Evolutionary conservation across 2,797 vertebrate species (phyloP), one percentile per base, ranked within the genome.

Genomic region (Sebastes umbrosus): DNA sequence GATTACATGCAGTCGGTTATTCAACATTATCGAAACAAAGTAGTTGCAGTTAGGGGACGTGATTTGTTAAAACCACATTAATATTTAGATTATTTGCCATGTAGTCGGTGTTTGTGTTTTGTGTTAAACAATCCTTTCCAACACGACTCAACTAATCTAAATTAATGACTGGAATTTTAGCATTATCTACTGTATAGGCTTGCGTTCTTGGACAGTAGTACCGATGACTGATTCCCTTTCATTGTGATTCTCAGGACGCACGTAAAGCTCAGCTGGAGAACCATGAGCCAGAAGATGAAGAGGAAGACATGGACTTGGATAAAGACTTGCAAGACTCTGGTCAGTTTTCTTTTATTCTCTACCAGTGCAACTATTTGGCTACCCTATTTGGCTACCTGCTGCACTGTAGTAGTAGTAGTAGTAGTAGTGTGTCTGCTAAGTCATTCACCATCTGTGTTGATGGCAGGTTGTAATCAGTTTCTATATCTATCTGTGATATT

Each of bases 201-300:
- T 31, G 3, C 0, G 24, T 34, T 67, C 10, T 58, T 43, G 25
- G 27, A 50, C 31, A 3, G 12, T 9, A 11, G 14, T 13, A 13
- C 20, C 59, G 6, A n/a, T 84, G 43, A 65, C 54, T 69, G n/a
- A 69, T 78, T 72, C 34, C 3, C 14, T 8, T 65, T 64, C n/a
- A 12, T 29, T 82, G 7, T 73, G 22, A 4, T 22, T 39, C 14
- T 8, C 77, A 99, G 98, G 98, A 99, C 46, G 98, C 97, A 3
- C 96, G 98, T 55, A 97, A 97, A 88, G 98, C 98, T 64, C 98
- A 99, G 92, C 91, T 99, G 92, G 98, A 99, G 96, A 99, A 99
- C 90, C 98, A 99, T 3, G 98, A 99, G 88, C 98, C 98, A 0
- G 98, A 99, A 79, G 98, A 99, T 29, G 98, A 99, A 39, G 98